Evolutionary conservation across 2,113 vertebrate species (phyloP).

Genomic region (Notarius quadriscutis): DNA sequence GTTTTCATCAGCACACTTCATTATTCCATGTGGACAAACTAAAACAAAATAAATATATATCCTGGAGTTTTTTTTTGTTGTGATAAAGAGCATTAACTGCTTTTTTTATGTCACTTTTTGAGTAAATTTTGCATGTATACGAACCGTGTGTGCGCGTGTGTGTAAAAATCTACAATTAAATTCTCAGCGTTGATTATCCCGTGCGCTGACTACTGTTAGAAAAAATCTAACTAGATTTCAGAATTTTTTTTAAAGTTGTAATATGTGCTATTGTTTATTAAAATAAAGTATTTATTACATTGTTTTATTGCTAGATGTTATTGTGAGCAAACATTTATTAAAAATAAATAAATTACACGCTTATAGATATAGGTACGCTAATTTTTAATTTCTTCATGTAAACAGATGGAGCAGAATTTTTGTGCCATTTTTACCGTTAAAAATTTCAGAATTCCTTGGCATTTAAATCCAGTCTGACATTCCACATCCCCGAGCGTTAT

Average conservation of each 20-base stretch:
- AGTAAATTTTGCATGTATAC: constrained; percentile 26
- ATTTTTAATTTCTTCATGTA: neutral
- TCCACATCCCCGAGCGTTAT: neutral
- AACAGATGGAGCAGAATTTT: neutral
- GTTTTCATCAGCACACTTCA: constrained; percentile 2
- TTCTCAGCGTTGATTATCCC: constrained; percentile 28
- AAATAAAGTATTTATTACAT: constrained; percentile 51
- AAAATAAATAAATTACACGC: constrained; percentile 19
- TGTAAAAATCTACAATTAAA: neutral
- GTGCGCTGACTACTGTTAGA: constrained; percentile 44
- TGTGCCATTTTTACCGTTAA: neutral
- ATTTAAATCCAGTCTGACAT: neutral
- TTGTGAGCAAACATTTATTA: constrained; percentile 37
- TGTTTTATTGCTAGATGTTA: constrained; percentile 53
- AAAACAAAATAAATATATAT: neutral
- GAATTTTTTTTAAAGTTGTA: constrained; percentile 33
- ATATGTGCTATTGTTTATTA: constrained; percentile 43
- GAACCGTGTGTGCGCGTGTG: neutral
- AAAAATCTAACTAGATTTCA: constrained; percentile 17
- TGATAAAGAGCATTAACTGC: constrained; percentile 21
- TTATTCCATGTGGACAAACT: neutral
- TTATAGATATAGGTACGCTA: constrained; percentile 47
- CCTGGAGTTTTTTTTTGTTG: neutral
- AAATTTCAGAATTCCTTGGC: neutral
- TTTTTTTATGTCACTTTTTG: constrained; percentile 11